A percentile compares a stretch with the other conserved stretches of the same genome.
These are phyloP conservation scores for Cryptops parisi DNA, from an alignment of 2,888 invertebrate genomes.

Conservation along the genomic window DNA sequence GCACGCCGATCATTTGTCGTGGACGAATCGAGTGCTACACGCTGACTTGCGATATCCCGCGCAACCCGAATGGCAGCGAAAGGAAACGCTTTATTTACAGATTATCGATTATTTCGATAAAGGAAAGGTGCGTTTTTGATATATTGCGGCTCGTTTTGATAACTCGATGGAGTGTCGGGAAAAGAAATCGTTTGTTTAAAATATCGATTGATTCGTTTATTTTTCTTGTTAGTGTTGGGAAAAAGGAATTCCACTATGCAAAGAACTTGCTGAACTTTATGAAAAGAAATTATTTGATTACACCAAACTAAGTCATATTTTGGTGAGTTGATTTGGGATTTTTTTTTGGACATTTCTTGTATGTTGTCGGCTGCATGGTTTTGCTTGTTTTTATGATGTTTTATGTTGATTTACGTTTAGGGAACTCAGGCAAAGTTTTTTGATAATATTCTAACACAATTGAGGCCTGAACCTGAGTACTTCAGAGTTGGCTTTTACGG, in stretches of 20 bases:
- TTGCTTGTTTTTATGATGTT: no score
- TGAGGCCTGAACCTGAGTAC: conserved; percentile 85
- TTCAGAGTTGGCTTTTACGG: conserved; percentile 93
- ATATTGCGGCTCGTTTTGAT: no score
- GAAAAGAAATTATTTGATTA: conserved; percentile 78
- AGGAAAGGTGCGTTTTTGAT: conserved; percentile 56
- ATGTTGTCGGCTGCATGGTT: not conserved
- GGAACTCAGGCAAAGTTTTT: conserved; percentile 78
- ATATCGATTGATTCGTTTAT: conserved; percentile 7
- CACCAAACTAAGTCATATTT: conserved; percentile 64
- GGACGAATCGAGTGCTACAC: conserved; percentile 41
- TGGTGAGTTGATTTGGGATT: conserved; percentile 35
- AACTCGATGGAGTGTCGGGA: no score
- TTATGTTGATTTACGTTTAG: no score
- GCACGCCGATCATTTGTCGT: conserved; percentile 79
- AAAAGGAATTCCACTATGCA: conserved; percentile 79
- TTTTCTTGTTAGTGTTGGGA: conserved; percentile 86
- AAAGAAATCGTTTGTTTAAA: no score
- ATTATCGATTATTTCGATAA: conserved; percentile 85
- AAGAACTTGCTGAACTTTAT: conserved; percentile 73
- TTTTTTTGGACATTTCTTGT: not conserved
- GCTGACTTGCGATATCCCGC: conserved; percentile 42
- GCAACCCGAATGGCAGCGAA: conserved; percentile 74
- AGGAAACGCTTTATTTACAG: conserved; percentile 71
- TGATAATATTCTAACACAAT: conserved; percentile 73